Evolutionary conservation across 2,888 invertebrate genomes (phyloP).

Genomic region (Opisthograptis luteolata): DNA sequence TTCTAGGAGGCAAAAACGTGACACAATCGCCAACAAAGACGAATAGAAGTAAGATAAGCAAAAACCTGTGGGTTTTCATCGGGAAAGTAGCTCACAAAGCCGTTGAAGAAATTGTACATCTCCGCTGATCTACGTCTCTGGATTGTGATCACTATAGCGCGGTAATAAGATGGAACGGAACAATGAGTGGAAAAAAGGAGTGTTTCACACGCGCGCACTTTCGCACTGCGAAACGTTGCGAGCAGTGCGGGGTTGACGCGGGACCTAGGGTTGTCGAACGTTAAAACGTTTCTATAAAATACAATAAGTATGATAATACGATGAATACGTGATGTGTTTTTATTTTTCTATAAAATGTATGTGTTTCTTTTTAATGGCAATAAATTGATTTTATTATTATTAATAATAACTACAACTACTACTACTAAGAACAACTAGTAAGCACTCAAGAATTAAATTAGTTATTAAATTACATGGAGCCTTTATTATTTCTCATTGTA

Average conservation of each 20-base stretch:
- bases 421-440: no score
- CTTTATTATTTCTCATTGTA: no score
- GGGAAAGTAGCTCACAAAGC: slow-evolving; percentile 67
- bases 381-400: no score
- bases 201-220: slow-evolving; percentile 48
- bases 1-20: neutral
- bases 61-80: slow-evolving; percentile 46
- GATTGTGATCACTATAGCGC: slow-evolving; percentile 37
- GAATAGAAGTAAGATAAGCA: slow-evolving; percentile 9
- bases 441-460: no score
- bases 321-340: no score
- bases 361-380: no score
- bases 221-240: slow-evolving; percentile 45
- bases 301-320: no score
- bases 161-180: slow-evolving; percentile 26
- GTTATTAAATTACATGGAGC: no score
- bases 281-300: neutral
- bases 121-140: slow-evolving; percentile 33
- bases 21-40: slow-evolving; percentile 1
- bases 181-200: slow-evolving; percentile 42
- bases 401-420: no score
- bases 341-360: no score
- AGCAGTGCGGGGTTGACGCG: slow-evolving; percentile 35
- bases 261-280: slow-evolving; percentile 43
- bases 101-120: slow-evolving; percentile 70